Evolutionary conservation across 2,113 vertebrate genomes (phyloP), one percentile per base, ranked within the genome.

Genomic region (Zootoca vivipara): DNA sequence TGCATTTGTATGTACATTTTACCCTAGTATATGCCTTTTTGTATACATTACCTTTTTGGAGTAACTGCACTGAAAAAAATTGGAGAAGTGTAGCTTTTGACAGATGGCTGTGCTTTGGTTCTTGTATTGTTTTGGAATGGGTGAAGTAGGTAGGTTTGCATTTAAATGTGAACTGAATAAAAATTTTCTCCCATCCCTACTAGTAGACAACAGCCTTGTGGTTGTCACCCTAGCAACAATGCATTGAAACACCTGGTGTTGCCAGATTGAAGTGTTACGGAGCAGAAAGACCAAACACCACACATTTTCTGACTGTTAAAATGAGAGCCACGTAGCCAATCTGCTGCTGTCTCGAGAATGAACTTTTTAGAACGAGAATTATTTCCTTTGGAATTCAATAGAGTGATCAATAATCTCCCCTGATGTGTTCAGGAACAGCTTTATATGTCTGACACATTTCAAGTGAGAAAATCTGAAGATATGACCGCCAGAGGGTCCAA

Each of bases 401-500:
- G n/a, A 28, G 58, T 78, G 35, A 88, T 35, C 67, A 87, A 46
- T 6, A 83, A 38, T 78, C 40, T 83, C 87, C 77, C 24, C 75
- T 89, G 58, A 42, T 77, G 8, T 64, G 9, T 83, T 91, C 74
- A n/a, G 83, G 33, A 72, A 82, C 67, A 6, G 87, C 92, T 94
- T 90, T 74, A 74, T 86, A 91, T 46, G 33, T 64, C 33, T 46
- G 46, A 38, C 4, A 84, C 88, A 81, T 80, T 93, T 78, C 9
- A 86, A 79, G 85, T 46, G 69, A 92, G 6, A 52, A 92, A 92
- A 89, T 72, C 40, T 78, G 78, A 64, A 87, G 78, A 22, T 62
- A 74, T 67, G 62, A 35, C 86, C 84, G 80, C 89, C 85, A 82
- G 65, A 87, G 86, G 92, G 74, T 79, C 91, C 93, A 91, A 90